phyloP scores from a whole-genome alignment of 2,888 invertebrate genomes.

The Alcis repandata region DNA sequence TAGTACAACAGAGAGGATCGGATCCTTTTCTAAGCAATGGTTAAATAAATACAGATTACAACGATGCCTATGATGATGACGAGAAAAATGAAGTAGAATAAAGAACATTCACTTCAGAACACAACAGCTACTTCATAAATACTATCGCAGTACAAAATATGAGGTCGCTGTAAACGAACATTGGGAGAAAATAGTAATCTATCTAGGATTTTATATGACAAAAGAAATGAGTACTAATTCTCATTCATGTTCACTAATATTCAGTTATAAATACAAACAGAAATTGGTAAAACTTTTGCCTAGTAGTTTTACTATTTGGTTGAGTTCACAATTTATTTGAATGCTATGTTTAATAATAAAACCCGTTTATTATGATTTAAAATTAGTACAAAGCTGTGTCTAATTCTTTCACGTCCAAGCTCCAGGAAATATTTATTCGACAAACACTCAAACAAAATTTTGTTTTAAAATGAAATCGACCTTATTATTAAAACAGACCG shows the following conservation, averaged over 20 bases:
- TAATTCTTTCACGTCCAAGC: slow-evolving; percentile 37
- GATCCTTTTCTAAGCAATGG: too few relatives aligned
- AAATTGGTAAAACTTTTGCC: not conserved
- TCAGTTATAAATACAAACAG: not conserved
- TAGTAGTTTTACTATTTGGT: not conserved
- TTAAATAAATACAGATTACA: too few relatives aligned
- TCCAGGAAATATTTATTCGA: slow-evolving; percentile 47
- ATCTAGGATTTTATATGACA: too few relatives aligned
- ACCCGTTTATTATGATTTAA: slow-evolving; percentile 31
- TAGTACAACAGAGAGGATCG: too few relatives aligned
- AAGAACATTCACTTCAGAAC: too few relatives aligned
- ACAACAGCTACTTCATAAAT: too few relatives aligned
- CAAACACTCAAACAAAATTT: slow-evolving; percentile 56
- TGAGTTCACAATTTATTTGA: slow-evolving; percentile 14
- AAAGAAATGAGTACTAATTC: too few relatives aligned
- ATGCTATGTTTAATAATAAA: slow-evolving; percentile 24
- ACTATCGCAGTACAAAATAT: too few relatives aligned
- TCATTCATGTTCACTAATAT: not conserved
- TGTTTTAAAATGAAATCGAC: slow-evolving; percentile 65
- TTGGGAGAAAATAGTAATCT: too few relatives aligned
- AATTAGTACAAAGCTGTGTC: slow-evolving; percentile 36
- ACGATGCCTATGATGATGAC: too few relatives aligned
- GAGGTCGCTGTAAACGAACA: too few relatives aligned
- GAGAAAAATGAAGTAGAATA: too few relatives aligned
- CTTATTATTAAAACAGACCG: slow-evolving; percentile 60